Evolutionary conservation across 2,797 vertebrate species (phyloP), one percentile per base, ranked within the genome.

Genomic region (Pseudopleuronectes americanus): DNA sequence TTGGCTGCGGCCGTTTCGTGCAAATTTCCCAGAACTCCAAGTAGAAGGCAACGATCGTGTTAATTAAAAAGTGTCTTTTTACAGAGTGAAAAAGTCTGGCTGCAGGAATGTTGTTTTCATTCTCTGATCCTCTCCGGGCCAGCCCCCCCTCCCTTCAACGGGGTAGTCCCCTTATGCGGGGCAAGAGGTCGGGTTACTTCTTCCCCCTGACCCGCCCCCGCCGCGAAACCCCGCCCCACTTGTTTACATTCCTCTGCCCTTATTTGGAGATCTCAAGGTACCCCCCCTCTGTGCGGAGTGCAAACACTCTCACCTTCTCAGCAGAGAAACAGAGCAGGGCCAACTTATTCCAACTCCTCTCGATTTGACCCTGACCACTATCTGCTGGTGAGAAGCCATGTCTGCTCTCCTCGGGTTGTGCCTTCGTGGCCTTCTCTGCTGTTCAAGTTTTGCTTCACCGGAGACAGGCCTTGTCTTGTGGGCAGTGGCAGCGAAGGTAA

Each of bases 211-310:
- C 87, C 80, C 91, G 83, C 90, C 90, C 80, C 78, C 80, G 61
- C 81, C 64, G 76, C 64, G 17, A 80, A 85, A 72, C 92, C 87
- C 94, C 93, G 71, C 95, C 95, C 86, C 84, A 87, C 64, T 12
- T 96, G 95, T 97, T 98, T 96, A 96, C 94, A 93, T 95, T 95
- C 94, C 93, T 90, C 23, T 90, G 89, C 80, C 92, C 93, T 90
- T 95, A 94, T 93, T 94, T 93, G 94, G 92, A 84, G 74, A 91
- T 91, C 83, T 68, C 85, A 87, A 90, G 92, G 86, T 82, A 89
- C 79, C 86, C 76, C 74, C 82, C 82, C 89, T 79, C 64, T 86
- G 76, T 85, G 81, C 83, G 76, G 91, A 91, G 83, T 71, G 79
- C 79, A 90, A 91, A 84, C 87, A 77, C 88, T 84, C 92, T 91